Percentiles rank a stretch among this genome's conserved stretches.
phyloP scores from a whole-genome alignment of 2,113 vertebrate genomes.

The Macaca nemestrina region DNA sequence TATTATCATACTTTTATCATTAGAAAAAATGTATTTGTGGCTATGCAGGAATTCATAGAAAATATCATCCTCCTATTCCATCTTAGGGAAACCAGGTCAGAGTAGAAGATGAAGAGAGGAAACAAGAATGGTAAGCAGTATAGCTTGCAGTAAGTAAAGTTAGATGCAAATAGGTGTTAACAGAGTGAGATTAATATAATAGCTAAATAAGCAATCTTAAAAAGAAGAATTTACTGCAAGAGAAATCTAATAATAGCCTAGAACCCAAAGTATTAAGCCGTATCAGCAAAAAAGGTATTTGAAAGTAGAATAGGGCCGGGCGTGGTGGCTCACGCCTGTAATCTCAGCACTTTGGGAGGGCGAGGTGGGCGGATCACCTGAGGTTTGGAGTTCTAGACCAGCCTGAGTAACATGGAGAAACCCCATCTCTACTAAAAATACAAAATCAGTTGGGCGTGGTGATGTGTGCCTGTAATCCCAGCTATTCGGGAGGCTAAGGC shows the following conservation, averaged over 20 bases:
- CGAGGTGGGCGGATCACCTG: too few species aligned
- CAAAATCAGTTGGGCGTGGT: too few species aligned
- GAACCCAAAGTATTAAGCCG: not conserved
- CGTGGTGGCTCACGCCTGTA: accelerated
- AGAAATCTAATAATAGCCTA: not conserved
- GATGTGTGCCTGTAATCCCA: too few species aligned
- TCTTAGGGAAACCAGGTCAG: not conserved
- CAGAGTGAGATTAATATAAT: not conserved
- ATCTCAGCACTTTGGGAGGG: too few species aligned
- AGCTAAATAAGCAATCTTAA: not conserved
- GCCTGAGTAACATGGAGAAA: too few species aligned
- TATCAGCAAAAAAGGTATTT: not conserved
- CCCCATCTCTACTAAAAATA: too few species aligned
- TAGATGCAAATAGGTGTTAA: not conserved
- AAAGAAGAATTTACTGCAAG: not conserved
- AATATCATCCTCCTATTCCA: not conserved
- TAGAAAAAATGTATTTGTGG: not conserved
- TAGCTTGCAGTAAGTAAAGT: not conserved
- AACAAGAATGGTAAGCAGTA: not conserved
- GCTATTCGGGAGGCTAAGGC: too few species aligned
- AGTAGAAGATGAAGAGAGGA: not conserved
- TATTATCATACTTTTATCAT: not conserved
- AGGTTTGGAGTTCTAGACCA: too few species aligned
- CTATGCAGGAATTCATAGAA: not conserved
- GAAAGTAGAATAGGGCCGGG: not conserved